Base-by-base conservation (phyloP, 2,797 vertebrate genomes). In the Clarias platycephalus region DNA sequence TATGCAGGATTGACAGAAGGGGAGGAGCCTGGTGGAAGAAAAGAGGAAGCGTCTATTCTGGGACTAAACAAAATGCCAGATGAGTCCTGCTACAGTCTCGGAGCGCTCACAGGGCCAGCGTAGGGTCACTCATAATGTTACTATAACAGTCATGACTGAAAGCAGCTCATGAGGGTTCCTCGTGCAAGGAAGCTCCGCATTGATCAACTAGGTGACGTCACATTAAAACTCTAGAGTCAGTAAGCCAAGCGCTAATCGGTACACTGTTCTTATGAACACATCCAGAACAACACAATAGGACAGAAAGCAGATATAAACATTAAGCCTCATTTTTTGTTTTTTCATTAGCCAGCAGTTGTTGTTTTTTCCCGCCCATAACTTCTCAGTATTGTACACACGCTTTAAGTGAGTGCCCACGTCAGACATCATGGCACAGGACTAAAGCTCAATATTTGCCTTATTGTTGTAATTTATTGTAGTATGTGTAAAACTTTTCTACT, bases 1-100 rank as follows among this genome's bases (percentile, higher is more conserved):
- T 78, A 87, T 84, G 40, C 81, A 40, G 75, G 80, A 80, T 70
- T 62, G 78, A 60, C 66, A 44, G 83, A 75, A 75, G 26, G 64
- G 58, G 58, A 34, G 86, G 64, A 60, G 44, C 53, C 31, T 80
- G 75, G 40, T 16, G 68, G 67, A 70, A 37, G 80, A 80, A 83
- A 89, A 85, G 86, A 87, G 88, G 78, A 86, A 80, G 84, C 78
- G 64, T 87, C 88, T 90, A 86, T 88, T 88, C 87, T 88, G 80
- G 87, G 87, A 87, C 82, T 85, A 83, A 80, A 84, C 72, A 85
- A 83, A 85, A 84, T 84, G 85, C 81, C 86, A 83, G 77, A 84
- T 81, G 66, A 87, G 80, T 80, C 80, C 68, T 87, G 83, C 83
- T 85, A n/a, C 86, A 75, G 78, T 81, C 82, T 81, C 72, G 53